Evolutionary conservation across 2,113 vertebrate genomes (phyloP), one percentile per base, ranked within the genome.

Genomic region (Odontesthes bonariensis): DNA sequence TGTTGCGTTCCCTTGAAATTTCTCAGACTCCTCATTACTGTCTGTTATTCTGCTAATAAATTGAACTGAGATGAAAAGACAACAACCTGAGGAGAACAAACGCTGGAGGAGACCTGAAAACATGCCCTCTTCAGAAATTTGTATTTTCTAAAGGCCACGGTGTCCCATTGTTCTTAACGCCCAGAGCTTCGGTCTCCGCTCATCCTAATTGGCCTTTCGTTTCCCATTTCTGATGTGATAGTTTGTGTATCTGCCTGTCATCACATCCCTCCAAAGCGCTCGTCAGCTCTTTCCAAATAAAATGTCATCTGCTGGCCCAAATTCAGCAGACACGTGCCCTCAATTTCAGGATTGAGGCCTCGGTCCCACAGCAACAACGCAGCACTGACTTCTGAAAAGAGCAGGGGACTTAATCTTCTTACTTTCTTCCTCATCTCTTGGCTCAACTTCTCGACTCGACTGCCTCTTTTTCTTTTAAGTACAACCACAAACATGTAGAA

Each of bases 261-360:
- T 71, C 23, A 40, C 67, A 6, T 84, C 74, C 55, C 65, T 57
- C 65, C 61, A 68, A 58, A 78, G 69, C 82, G 66, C 73, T 23
- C 17, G 72, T 80, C 71, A 1, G 77, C 69, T 62, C 61, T 5
- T 86, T 81, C 86, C 85, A 70, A 83, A 86, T 82, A 79, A 91
- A 93, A 92, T 78, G 77, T 78, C 79, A 86, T 91, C 74, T 82
- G 81, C 75, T 84, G 86, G 86, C 90, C 92, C 92, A 89, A 91
- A 91, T 88, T 91, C 84, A 59, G 74, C 71, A 44, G 72, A 84
- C 84, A 87, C 74, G 84, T 88, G 90, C 87, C 86, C 83, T 84
- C 90, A 87, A 86, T 89, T 90, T 92, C 70, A 83, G 74, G 75
- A 76, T 79, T 49, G 81, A 84, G 88, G 76, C 69, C 20, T 81